Evolutionary conservation across 2,113 vertebrate genomes (phyloP), one percentile per base, ranked within the genome.

Genomic region (Tinamus guttatus): DNA sequence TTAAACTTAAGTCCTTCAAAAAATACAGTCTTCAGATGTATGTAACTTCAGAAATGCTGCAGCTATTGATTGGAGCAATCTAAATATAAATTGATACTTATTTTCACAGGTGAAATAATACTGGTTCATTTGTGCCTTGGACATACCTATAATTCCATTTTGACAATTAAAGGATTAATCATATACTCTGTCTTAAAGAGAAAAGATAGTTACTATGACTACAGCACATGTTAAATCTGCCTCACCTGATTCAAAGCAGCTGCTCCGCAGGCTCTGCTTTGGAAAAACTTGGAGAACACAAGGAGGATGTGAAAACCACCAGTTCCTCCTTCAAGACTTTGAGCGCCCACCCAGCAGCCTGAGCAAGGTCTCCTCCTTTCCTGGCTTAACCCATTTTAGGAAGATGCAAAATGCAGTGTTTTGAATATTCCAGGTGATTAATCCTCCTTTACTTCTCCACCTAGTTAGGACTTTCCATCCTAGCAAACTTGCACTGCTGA

Each of bases 401-500:
- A 40, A 73, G n/a, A 89, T 78, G 92, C 90, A 87, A 95, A 97
- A 93, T 81, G 85, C 77, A 96, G 91, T 22, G 13, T 71, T 58
- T 83, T 93, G 87, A 95, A 95, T 95, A 93, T 28, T 85, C 60
- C 79, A 81, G 67, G 93, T 95, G 81, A 96, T 83, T 92, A 97
- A 97, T 95, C 94, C 70, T 88, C 68, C 82, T 92, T 95, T 95
- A 88, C 56, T 74, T 85, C 87, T 95, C 95, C 93, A 92, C 74
- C 80, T 89, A 95, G 78, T 93, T 93, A 96, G 91, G 81, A 94
- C 89, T 91, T 90, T 40, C 89, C 70, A 96, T 94, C 40, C 75
- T 92, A 89, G 67, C 87, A 93, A 74, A 90, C 88, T 71, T 97
- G 84, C 38, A 78, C 28, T 94, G n/a, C 60, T 83, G 95, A 90